These are phyloP conservation scores for Parapsyche elsis DNA, from an alignment of 1,140 invertebrate genomes.

Conservation along the genomic window DNA sequence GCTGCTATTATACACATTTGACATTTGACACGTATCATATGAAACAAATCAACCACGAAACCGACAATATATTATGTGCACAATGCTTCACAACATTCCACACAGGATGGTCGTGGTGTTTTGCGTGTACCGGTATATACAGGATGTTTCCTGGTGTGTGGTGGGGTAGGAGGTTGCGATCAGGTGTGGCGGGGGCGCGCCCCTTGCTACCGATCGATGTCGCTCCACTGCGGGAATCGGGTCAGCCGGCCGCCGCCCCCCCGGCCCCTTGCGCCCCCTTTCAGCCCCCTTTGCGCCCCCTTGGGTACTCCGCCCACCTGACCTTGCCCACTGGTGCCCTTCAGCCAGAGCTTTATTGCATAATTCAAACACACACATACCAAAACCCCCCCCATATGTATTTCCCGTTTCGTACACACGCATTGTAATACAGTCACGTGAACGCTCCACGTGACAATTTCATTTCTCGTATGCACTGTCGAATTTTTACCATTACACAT, in stretches of 20 bases:
- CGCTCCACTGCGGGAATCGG: slow-evolving; percentile 45
- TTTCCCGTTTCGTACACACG: not conserved
- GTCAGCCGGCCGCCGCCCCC: slow-evolving; percentile 35
- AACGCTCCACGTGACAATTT: too few species aligned
- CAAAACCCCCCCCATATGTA: not conserved
- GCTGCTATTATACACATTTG: too few species aligned
- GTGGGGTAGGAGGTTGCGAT: not conserved
- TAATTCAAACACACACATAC: slow-evolving; percentile 26
- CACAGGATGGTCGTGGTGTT: too few species aligned
- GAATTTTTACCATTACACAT: too few species aligned
- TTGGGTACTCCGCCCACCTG: slow-evolving; percentile 13
- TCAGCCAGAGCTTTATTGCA: slow-evolving; percentile 35
- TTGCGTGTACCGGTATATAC: too few species aligned
- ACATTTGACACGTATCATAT: too few species aligned
- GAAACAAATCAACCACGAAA: too few species aligned
- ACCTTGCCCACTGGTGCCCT: slow-evolving; percentile 42
- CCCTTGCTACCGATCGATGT: slow-evolving; percentile 33
- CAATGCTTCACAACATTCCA: too few species aligned
- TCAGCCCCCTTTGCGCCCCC: not conserved
- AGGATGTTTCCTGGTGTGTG: not conserved
- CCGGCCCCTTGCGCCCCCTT: not conserved
- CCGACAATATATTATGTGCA: too few species aligned
- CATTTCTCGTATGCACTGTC: too few species aligned
- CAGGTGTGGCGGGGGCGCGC: slow-evolving; percentile 12
- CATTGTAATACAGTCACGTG: too few species aligned